These are phyloP conservation scores for Ophion slaviceki DNA, from an alignment of 2,888 invertebrate genomes.

Conservation along the genomic window DNA sequence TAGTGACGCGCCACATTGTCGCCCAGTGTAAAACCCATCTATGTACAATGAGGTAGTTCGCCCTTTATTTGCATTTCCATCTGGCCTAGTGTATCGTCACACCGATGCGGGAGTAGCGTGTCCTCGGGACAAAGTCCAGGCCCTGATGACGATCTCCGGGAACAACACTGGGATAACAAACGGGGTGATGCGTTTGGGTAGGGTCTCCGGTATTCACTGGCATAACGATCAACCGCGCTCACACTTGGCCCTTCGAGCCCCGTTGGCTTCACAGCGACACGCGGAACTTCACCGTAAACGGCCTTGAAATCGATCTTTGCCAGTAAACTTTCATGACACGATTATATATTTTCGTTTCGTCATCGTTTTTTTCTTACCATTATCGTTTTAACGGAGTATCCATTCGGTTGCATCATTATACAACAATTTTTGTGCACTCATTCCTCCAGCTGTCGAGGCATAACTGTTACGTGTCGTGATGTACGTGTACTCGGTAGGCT, in stretches of 20 bases:
- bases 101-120: neutral
- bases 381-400: neutral
- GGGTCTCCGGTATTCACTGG: conserved; percentile 24
- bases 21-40: conserved; percentile 65
- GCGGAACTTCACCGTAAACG: conserved; percentile 19
- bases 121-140: conserved; percentile 1
- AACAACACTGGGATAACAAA: conserved; percentile 16
- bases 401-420: no score
- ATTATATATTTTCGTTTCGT: neutral
- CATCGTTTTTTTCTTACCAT: neutral
- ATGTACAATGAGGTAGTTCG: conserved; percentile 54
- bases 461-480: no score
- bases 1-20: conserved; percentile 72
- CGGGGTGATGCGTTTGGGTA: conserved; percentile 18
- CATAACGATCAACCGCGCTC: conserved; percentile 12
- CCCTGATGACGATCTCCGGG: conserved; percentile 4
- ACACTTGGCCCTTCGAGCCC: conserved; percentile 13
- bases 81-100: conserved; percentile 46
- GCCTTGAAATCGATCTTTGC: neutral
- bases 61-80: conserved; percentile 71
- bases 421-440: neutral
- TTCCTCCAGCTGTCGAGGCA: no score
- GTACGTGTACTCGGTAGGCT: no score
- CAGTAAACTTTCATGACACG: conserved; percentile 1
- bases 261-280: conserved; percentile 29